Percentiles rank a stretch among this genome's conserved stretches.
Evolutionary conservation across 1,140 invertebrate species (phyloP).

Genomic region (Drosophila pallidifrons): DNA sequence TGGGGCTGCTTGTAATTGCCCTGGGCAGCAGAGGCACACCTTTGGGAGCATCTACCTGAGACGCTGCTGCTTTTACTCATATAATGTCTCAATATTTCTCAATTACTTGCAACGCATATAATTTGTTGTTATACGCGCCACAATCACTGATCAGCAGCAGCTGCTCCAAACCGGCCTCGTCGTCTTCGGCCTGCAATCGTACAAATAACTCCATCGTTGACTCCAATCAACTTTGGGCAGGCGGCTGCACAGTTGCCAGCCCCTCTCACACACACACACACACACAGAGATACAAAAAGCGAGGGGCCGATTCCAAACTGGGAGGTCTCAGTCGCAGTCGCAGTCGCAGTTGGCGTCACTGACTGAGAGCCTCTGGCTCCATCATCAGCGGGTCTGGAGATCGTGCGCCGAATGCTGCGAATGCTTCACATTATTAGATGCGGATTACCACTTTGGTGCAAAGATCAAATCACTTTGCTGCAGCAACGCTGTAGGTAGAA

Average conservation of each 20-base stretch:
- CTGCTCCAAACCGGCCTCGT: conserved; percentile 19
- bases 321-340: conserved; percentile 67
- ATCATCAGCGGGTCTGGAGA: conserved; percentile 37
- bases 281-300: conserved; percentile 11
- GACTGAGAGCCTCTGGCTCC: conserved; percentile 25
- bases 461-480: conserved; percentile 83
- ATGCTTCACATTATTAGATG: conserved; percentile 83
- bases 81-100: conserved; percentile 83
- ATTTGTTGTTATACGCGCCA: conserved; percentile 72
- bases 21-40: conserved; percentile 32
- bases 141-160: conserved; percentile 59
- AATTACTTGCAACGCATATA: conserved; percentile 79
- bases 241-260: conserved; percentile 42
- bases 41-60: conserved; percentile 8
- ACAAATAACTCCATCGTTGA: conserved; percentile 84
- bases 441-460: conserved; percentile 83
- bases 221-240: conserved; percentile 76
- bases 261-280: conserved; percentile 12
- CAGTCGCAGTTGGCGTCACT: conserved; percentile 42
- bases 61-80: neutral
- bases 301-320: conserved; percentile 54
- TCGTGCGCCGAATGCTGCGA: conserved; percentile 78
- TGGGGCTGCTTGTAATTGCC: conserved; percentile 52
- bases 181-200: conserved; percentile 59
- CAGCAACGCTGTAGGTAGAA: conserved; percentile 29